Base-by-base conservation (phyloP, 2,797 vertebrate species). In the Holocentrus rufus region DNA sequence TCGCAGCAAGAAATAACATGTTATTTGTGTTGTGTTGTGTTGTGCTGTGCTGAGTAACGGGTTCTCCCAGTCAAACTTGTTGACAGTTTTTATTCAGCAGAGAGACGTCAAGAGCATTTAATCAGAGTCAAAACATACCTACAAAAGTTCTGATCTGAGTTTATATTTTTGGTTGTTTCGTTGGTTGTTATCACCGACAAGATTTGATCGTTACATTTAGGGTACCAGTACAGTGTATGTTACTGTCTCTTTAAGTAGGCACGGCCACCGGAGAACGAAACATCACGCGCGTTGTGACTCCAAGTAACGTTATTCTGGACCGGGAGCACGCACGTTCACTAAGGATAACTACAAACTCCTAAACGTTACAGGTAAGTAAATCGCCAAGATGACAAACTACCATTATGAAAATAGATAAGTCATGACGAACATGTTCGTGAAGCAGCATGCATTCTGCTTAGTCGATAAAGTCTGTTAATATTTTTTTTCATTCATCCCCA, bases 241-340 rank as follows among this genome's bases (percentile, higher is more conserved):
- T n/a, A 5, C 87, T 84, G 73, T 87, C 54, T 62, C 85, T 90
- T 91, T 91, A 91, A 90, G 76, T 36, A 36, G 31, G 65, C 15
- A 4, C 59, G 22, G 22, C 1, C 4, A 27, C 9, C 31, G n/a
- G 4, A 46, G 2, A 68, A 42, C 59, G 62, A 65, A 39, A 81
- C 58, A 67, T 81, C 17, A 13, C 30, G 22, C 79, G 69, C 52
- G 8, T 1, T 3, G 18, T 55, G 36, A 62, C 69, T 74, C 39
- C 39, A 76, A 31, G 36, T 7, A 8, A 18, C n/a, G n/a, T n/a
- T n/a, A n/a, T n/a, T 47, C 36, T 25, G 22, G 61, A 87, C 87
- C 85, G 85, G 88, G 83, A 89, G 83, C 59, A 58, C 13, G 47
- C 61, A 70, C 58, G 65, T 76, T 75, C 63, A 65, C 49, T 54